Conservation (phyloP, 2,888 invertebrate genomes). For the Odontocolon sp. region DNA sequence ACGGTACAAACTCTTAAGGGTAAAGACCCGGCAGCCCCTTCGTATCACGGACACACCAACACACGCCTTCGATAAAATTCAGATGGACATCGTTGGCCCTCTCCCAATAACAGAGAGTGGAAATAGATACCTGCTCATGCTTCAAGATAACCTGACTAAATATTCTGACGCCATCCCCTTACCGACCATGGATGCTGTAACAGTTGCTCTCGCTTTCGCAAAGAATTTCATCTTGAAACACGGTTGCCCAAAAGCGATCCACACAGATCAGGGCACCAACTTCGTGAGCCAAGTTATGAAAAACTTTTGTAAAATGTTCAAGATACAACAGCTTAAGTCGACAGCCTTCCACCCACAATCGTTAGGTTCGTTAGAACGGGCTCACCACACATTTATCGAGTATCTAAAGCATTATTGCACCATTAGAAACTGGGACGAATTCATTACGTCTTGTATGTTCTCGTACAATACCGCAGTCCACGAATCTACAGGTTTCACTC, state of each 20-base stretch:
- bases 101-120: constrained; percentile 41
- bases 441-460: constrained; percentile 41
- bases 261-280: constrained; percentile 53
- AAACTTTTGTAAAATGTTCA: constrained; percentile 49
- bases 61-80: constrained; percentile 55
- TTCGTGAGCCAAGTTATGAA: constrained; percentile 54
- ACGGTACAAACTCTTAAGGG: constrained; percentile 37
- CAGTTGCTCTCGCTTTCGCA: constrained; percentile 37
- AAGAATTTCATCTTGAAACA: constrained; percentile 49
- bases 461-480: constrained; percentile 19
- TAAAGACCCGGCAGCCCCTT: constrained; percentile 44
- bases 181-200: constrained; percentile 12
- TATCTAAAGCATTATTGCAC: constrained; percentile 55
- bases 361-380: constrained; percentile 43
- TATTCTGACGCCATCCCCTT: constrained; percentile 50
- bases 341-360: constrained; percentile 56
- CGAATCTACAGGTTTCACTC: no score
- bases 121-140: constrained; percentile 42
- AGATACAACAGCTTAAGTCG: constrained; percentile 47
- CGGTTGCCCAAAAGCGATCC: constrained; percentile 48
- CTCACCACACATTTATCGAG: constrained; percentile 51
- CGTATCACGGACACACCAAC: constrained; percentile 31
- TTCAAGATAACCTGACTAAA: constrained; percentile 52
- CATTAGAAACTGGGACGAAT: constrained; percentile 45
- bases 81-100: constrained; percentile 64